Base-by-base conservation (phyloP, 23 tunicate genomes). In the Trididemnum nubilum region DNA sequence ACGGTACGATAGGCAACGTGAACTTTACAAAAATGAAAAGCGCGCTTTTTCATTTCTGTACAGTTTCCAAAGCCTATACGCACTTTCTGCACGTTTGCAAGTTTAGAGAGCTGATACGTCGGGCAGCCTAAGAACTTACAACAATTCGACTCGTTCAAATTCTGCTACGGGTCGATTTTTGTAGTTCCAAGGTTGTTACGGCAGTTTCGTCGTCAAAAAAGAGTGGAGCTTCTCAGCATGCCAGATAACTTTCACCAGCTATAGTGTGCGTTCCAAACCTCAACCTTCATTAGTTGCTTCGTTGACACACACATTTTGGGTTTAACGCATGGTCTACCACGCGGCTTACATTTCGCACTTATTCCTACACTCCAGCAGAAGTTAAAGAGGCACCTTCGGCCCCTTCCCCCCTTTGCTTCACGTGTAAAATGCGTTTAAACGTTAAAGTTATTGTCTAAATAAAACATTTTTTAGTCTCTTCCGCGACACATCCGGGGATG, bases 111-210 rank as follows among this genome's bases (percentile, higher is more conserved):
- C 28, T 61, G 7, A 3, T 4, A 3, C 33, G 74, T 67, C 38
- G n/a, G n/a, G 74, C 38, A 37, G 74, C 38, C 25, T 67, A 24
- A 37, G 74, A 67, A 67, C 74, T 67, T 67, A 67, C 74, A 33
- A 33, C 19, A 67, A 67, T 33, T 31, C 74, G 74, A 67, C 38
- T 31, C 33, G 74, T 3, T 24, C 12, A 44, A 7, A 15, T 15
- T 7, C 4, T 7, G 31, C 33, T 67, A 15, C 31, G 5, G 38
- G 31, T 24, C 9, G 22, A 9, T 67, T 67, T 33, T 33, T 31
- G 74, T 5, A 33, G 74, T 67, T 67, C 38, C 12, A 67, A 67
- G 21, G 37, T 67, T 32, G 74, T 38, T 33, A 21, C 26, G 38
- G 33, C 74, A 12, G 29, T 61, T 3, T 61, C 67, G 26, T 61